These are phyloP conservation scores for Malacosoma neustria DNA, from an alignment of 2,888 invertebrate species.

Conservation along the genomic window DNA sequence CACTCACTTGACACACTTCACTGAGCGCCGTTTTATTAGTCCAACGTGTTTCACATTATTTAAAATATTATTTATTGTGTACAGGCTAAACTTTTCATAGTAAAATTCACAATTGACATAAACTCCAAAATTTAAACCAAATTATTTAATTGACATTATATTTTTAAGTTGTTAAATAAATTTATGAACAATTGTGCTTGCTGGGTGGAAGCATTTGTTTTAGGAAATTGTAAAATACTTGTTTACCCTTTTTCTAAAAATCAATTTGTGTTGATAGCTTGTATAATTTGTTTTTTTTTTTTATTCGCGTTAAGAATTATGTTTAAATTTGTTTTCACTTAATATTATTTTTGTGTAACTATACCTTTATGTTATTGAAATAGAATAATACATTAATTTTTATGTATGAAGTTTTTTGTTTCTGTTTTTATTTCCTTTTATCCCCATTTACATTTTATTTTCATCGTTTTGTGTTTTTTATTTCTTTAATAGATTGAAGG, in stretches of 20 bases:
- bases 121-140: conserved; percentile 62
- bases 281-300: conserved; percentile 68
- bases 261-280: conserved; percentile 66
- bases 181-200: conserved; percentile 35
- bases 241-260: conserved; percentile 54
- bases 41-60: no score
- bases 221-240: conserved; percentile 69
- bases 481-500: no score
- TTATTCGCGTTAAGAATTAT: conserved; percentile 70
- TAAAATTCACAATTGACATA: conserved; percentile 22
- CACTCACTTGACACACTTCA: no score
- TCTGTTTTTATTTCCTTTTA: conserved; percentile 51
- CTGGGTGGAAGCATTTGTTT: conserved; percentile 43
- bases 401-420: conserved; percentile 62
- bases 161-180: conserved; percentile 28
- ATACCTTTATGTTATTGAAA: conserved; percentile 71
- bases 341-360: conserved; percentile 74
- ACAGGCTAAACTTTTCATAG: no score
- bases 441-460: conserved; percentile 26
- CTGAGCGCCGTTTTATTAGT: no score
- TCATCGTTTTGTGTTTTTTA: not conserved
- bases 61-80: no score
- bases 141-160: conserved; percentile 38
- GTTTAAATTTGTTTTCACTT: conserved; percentile 72
- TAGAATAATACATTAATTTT: conserved; percentile 74